Conservation (phyloP, 2,113 vertebrate genomes). For the Upupa epops region DNA sequence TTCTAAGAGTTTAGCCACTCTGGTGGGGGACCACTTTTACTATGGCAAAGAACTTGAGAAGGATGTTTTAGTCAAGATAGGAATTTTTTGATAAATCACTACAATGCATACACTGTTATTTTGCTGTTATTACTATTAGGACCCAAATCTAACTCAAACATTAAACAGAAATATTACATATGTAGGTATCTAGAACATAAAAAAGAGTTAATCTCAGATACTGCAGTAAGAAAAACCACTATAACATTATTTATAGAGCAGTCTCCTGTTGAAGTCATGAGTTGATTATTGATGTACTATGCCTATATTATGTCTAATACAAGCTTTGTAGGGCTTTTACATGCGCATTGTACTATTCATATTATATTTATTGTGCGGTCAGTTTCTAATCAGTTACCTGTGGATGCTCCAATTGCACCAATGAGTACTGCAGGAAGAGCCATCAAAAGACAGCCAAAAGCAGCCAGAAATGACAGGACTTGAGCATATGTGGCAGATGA, state of each 20-base stretch:
- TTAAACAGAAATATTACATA: not conserved
- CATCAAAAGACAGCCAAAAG: slow-evolving; percentile 95
- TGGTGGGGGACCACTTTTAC: not conserved
- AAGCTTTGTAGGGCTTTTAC: not conserved
- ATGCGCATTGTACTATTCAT: not conserved
- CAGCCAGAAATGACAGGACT: slow-evolving; percentile 94
- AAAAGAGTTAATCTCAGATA: not conserved
- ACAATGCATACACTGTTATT: not conserved
- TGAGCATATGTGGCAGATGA: slow-evolving; percentile 97
- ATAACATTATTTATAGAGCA: not conserved
- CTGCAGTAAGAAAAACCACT: not conserved
- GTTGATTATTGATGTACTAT: not conserved
- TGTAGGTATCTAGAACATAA: not conserved
- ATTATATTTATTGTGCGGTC: not conserved
- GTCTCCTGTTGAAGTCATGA: not conserved
- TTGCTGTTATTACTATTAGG: not conserved
- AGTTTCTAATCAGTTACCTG: slow-evolving; percentile 76
- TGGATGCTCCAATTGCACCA: slow-evolving; percentile 94
- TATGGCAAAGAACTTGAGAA: not conserved
- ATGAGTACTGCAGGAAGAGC: slow-evolving; percentile 91
- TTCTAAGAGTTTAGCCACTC: not conserved
- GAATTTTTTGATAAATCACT: not conserved
- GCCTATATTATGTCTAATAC: not conserved
- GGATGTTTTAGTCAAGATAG: not conserved
- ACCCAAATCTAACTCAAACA: not conserved